Base-by-base conservation (phyloP, 2,888 invertebrate genomes). In the Sisyra terminalis region DNA sequence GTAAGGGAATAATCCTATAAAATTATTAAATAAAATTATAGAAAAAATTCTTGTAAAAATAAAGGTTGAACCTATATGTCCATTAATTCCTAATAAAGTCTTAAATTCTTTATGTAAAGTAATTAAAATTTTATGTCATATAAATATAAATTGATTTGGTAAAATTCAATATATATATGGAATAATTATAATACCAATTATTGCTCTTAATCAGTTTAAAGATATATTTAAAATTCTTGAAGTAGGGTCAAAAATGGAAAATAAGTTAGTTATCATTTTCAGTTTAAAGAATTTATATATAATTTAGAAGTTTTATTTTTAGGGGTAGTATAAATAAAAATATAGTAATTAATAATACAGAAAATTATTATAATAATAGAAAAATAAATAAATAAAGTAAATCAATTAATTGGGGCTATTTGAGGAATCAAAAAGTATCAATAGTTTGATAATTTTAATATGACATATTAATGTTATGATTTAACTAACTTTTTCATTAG, bases 351-450 rank as follows among this genome's bases (percentile, higher is more conserved):
- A 60, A 69, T 53, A 50, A 64, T 60, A 57, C 65, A 67, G 60
- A 71, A 65, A 52, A 68, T 50, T 49, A 70, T 52, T 57, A 70
- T 66, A 51, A 62, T 58, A 41, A 56, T 36, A 44, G 51, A 53
- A 54, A 65, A 63, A 42, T 59, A 47, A 47, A 65, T 45, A 53
- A 60, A 62, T 56, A 66, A 51, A 29, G 48, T 49, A 51, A 65
- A 50, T 67, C 69, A 71, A 48, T 64, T 67, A 59, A 76, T 63
- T 5, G 76, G 75, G 31, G 69, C 67, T 73, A 78, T 75, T 71
- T 78, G 78, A 44, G 76, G 76, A 1, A 78, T 75, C 60, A 71
- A 75, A 71, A 69, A 70, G 69, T 73, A 73, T n/a, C n/a, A n/a
- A n/a, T n/a, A n/a, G n/a, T n/a, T n/a, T n/a, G n/a, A 54, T 51